These are phyloP conservation scores for Bothrops jararaca DNA, from an alignment of 2,113 vertebrate genomes.

Conservation along the genomic window DNA sequence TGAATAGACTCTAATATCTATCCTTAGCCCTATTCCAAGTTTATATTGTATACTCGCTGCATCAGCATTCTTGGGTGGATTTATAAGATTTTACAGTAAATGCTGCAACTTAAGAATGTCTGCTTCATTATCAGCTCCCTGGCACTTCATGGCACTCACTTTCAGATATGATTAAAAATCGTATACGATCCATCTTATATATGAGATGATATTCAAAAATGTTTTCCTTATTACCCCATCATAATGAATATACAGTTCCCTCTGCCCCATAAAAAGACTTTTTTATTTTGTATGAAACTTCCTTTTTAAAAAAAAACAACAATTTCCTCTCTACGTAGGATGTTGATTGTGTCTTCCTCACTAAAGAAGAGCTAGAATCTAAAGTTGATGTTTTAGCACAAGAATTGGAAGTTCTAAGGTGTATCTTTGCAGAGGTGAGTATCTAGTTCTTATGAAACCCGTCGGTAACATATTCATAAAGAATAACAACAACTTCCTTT, in stretches of 20 bases:
- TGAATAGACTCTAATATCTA: not conserved
- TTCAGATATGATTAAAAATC: not conserved
- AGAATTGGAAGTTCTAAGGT: constrained; percentile 76
- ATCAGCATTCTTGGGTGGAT: not conserved
- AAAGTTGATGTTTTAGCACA: constrained; percentile 75
- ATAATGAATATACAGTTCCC: not conserved
- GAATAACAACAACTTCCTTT: not conserved
- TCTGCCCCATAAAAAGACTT: not conserved
- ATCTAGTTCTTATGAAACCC: not conserved
- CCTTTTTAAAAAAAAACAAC: not conserved
- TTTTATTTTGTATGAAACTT: not conserved
- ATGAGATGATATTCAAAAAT: not conserved
- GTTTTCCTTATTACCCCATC: not conserved
- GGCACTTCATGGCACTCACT: not conserved
- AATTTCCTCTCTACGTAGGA: constrained; percentile 60
- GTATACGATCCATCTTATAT: not conserved
- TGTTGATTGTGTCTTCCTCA: constrained; percentile 76
- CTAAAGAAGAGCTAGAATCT: constrained; percentile 78
- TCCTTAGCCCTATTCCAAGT: not conserved
- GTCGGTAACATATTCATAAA: not conserved
- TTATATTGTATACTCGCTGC: not conserved
- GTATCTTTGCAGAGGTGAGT: constrained; percentile 74
- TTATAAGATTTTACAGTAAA: not conserved
- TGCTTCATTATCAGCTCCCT: not conserved
- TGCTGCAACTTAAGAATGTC: not conserved